These are phyloP conservation scores for Lampris incognitus DNA, from an alignment of 2,113 vertebrate species.

Conservation along the genomic window DNA sequence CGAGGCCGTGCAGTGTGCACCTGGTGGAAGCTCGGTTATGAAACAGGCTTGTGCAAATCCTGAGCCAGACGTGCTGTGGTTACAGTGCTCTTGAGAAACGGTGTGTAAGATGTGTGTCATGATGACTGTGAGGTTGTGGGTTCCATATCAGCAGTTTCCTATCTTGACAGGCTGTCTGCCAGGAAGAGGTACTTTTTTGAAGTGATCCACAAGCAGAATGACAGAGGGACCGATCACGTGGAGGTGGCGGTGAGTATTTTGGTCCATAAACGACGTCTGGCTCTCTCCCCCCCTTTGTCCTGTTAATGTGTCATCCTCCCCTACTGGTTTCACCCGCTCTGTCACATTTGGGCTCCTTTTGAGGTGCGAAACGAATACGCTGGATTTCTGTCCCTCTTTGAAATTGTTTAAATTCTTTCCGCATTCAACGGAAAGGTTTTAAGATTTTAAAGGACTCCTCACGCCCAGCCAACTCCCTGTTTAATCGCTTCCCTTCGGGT, in stretches of 20 bases:
- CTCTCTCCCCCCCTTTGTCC: background rate
- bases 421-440: too few species aligned
- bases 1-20: too few species aligned
- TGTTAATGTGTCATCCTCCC: background rate
- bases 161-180: conserved; percentile 82
- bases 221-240: conserved; percentile 90
- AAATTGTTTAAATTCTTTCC: too few species aligned
- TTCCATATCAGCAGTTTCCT: background rate
- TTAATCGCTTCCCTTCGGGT: too few species aligned
- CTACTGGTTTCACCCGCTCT: background rate
- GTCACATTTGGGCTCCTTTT: conserved; percentile 1
- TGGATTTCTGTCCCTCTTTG: too few species aligned
- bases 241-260: conserved; percentile 89
- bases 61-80: background rate
- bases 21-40: background rate
- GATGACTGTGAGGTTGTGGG: background rate
- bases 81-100: background rate
- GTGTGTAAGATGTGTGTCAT: conserved; percentile 1
- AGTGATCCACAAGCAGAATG: conserved; percentile 92
- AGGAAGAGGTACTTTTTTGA: conserved; percentile 92
- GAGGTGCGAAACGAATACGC: background rate
- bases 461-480: too few species aligned
- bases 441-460: too few species aligned
- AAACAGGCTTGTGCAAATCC: background rate
- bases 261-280: background rate